A percentile compares a stretch with the other conserved stretches of the same genome.
Conservation (phyloP, 2,888 invertebrate genomes). For the Dolomedes plantarius region DNA sequence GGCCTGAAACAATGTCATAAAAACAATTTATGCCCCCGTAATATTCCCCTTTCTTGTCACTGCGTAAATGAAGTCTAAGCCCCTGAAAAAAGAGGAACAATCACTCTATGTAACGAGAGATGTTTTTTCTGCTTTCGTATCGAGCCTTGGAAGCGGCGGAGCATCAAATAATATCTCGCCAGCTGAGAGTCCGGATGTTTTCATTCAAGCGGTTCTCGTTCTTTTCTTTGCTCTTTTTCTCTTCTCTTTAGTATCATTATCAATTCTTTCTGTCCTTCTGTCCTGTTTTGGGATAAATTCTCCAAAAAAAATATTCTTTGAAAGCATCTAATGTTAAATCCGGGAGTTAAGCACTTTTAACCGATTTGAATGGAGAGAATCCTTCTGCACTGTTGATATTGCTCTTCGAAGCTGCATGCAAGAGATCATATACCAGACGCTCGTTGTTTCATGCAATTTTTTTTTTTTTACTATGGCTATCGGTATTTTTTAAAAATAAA, state of each 20-base stretch:
- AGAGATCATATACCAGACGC: too few relatives aligned
- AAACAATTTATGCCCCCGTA: conserved; percentile 36
- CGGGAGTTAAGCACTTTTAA: not conserved
- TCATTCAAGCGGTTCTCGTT: not conserved
- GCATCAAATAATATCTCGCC: conserved; percentile 49
- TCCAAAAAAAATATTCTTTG: too few relatives aligned
- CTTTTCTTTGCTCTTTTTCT: not conserved
- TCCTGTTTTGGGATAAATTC: not conserved
- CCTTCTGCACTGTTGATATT: not conserved
- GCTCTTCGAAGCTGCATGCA: too few relatives aligned
- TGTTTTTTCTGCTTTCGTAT: conserved; percentile 19
- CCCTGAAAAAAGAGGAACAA: conserved; percentile 27
- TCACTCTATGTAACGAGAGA: conserved; percentile 29
- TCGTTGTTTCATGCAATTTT: too few relatives aligned
- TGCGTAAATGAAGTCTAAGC: conserved; percentile 51
- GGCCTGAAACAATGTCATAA: conserved; percentile 24
- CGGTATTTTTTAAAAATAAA: too few relatives aligned
- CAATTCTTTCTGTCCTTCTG: conserved; percentile 16
- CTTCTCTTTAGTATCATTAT: conserved; percentile 37
- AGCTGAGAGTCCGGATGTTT: conserved; percentile 36
- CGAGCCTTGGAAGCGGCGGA: conserved; percentile 24
- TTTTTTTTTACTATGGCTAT: too few relatives aligned
- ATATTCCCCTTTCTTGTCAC: conserved; percentile 36
- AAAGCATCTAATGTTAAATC: not conserved
- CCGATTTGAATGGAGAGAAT: not conserved